Evolutionary conservation across 1,140 invertebrate genomes (phyloP).

Genomic region (Goniozus legneri): DNA sequence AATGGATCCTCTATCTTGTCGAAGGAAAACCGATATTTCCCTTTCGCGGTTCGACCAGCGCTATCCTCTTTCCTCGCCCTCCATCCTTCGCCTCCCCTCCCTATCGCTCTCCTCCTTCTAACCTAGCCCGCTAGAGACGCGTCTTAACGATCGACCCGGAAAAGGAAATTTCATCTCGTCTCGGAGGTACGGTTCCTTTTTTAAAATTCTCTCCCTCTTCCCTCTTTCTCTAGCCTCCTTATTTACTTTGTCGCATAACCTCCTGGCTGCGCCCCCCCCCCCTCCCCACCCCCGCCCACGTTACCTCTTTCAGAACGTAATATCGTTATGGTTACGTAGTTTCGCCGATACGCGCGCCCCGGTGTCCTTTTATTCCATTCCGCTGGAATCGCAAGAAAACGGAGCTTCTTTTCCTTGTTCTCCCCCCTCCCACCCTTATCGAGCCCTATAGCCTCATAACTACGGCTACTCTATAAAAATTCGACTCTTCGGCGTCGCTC

Average conservation of each 20-base stretch:
- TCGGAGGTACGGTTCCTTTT: neutral
- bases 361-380: slow-evolving; percentile 19
- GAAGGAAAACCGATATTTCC: slow-evolving; percentile 29
- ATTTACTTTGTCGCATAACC: neutral
- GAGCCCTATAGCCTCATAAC: too few relatives aligned
- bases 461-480: too few relatives aligned
- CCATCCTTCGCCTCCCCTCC: too few relatives aligned
- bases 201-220: slow-evolving; percentile 3
- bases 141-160: slow-evolving; percentile 25
- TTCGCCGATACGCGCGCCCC: slow-evolving; percentile 18
- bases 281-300: slow-evolving; percentile 21
- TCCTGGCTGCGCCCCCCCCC: slow-evolving; percentile 8
- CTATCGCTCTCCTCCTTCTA: too few relatives aligned
- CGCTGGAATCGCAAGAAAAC: slow-evolving; percentile 7
- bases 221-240: neutral
- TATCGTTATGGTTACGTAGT: slow-evolving; percentile 23
- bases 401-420: slow-evolving; percentile 1
- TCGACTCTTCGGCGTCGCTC: too few relatives aligned
- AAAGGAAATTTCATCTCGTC: slow-evolving; percentile 29
- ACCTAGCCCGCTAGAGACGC: slow-evolving; percentile 14
- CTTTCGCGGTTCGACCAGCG: too few relatives aligned
- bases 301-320: slow-evolving; percentile 18
- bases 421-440: too few relatives aligned
- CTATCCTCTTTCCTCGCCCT: too few relatives aligned
- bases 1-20: slow-evolving; percentile 21